A percentile compares a stretch with the other conserved stretches of the same genome.
Evolutionary conservation across 1,140 invertebrate species (phyloP).

Genomic region (Macrobrachium nipponense): DNA sequence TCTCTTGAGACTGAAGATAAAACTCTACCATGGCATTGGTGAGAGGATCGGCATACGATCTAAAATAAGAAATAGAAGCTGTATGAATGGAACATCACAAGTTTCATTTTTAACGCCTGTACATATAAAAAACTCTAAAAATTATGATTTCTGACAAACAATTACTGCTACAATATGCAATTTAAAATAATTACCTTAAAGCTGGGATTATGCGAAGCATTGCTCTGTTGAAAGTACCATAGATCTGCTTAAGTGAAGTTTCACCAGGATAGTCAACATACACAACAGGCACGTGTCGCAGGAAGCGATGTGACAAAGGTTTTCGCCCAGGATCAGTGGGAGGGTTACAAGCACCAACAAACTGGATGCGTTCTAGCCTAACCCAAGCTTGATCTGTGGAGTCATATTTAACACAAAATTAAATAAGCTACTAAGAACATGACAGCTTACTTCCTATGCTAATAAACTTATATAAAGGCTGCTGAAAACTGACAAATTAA

Average conservation of each 20-base stretch:
- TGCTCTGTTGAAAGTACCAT: conserved; percentile 77
- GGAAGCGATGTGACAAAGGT: conserved; percentile 92
- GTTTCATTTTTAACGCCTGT: too few species aligned
- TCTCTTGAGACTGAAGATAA: conserved; percentile 95
- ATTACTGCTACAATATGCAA: not conserved
- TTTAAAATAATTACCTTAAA: conserved; percentile 65
- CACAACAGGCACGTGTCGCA: conserved; percentile 92
- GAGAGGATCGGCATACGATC: conserved; percentile 93
- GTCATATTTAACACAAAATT: too few species aligned
- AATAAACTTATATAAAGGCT: too few species aligned
- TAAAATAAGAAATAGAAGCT: conserved; percentile 63
- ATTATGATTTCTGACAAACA: not conserved
- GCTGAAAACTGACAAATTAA: too few species aligned
- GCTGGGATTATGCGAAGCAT: conserved; percentile 74
- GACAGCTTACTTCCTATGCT: too few species aligned
- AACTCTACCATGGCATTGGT: conserved; percentile 99
- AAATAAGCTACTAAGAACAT: too few species aligned
- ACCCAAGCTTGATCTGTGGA: conserved; percentile 96
- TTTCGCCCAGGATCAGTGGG: conserved; percentile 99
- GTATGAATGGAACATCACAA: not conserved
- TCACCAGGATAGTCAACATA: conserved; percentile 99
- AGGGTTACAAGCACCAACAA: conserved; percentile 99
- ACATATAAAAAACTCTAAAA: not conserved
- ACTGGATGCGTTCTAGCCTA: conserved; percentile 96
- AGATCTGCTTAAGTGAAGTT: conserved; percentile 92